Percentiles rank a stretch among this genome's conserved stretches.
phyloP scores from a whole-genome alignment of 2,888 invertebrate species.

The Tricholauxania praeusta region DNA sequence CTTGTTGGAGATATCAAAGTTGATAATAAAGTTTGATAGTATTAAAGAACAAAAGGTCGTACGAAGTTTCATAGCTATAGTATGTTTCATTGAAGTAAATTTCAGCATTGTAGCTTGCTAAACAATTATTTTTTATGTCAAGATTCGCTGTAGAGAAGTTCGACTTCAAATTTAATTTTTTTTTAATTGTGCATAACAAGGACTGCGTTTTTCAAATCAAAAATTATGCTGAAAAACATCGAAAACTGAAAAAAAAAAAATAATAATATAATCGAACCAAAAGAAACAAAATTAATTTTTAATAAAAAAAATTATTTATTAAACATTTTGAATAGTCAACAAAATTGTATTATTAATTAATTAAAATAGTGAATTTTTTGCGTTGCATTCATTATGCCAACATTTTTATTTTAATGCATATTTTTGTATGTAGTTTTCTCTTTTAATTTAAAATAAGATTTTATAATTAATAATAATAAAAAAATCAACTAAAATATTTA shows the following conservation, averaged over 20 bases:
- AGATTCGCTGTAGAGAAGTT: too few relatives aligned
- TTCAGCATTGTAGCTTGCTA: too few relatives aligned
- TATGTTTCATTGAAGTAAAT: too few relatives aligned
- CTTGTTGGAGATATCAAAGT: too few relatives aligned
- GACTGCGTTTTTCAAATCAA: constrained; percentile 15
- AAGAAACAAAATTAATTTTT: constrained; percentile 48
- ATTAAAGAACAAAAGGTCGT: too few relatives aligned
- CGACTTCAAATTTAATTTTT: too few relatives aligned
- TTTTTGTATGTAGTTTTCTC: constrained; percentile 40
- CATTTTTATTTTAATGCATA: constrained; percentile 28
- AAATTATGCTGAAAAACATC: constrained; percentile 40
- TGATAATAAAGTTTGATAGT: too few relatives aligned
- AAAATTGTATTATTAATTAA: constrained; percentile 59
- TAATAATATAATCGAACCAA: constrained; percentile 41
- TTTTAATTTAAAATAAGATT: constrained; percentile 48
- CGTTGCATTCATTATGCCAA: constrained; percentile 14
- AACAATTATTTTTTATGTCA: too few relatives aligned
- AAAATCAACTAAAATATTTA: constrained; percentile 68
- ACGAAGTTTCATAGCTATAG: too few relatives aligned
- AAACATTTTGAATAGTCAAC: constrained; percentile 67
- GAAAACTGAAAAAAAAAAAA: constrained; percentile 40
- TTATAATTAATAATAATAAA: constrained; percentile 56
- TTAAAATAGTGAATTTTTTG: constrained; percentile 30
- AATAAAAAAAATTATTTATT: constrained; percentile 61
- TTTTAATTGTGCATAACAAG: too few relatives aligned